Evolutionary conservation across 2,797 vertebrate species (phyloP).

Genomic region (Chaunax sp.): DNA sequence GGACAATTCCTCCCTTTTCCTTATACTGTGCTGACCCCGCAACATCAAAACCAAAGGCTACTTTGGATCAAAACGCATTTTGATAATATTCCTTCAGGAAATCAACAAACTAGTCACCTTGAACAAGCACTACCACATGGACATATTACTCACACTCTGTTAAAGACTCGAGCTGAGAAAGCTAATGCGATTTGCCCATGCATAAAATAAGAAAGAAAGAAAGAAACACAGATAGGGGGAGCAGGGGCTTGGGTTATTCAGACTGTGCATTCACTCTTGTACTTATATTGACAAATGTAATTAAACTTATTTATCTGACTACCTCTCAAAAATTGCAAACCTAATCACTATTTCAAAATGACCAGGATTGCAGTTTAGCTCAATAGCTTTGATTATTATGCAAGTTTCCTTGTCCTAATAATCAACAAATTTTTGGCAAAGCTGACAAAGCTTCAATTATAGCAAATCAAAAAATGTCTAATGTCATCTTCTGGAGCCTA

Average conservation of each 20-base stretch:
- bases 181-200: constrained; percentile 77
- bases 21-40: constrained; percentile 26
- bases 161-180: constrained; percentile 64
- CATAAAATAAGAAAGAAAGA: constrained; percentile 68
- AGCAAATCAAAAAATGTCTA: constrained; percentile 8
- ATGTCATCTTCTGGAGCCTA: neutral
- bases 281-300: constrained; percentile 61
- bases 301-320: constrained; percentile 47
- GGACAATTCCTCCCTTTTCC: constrained; percentile 19
- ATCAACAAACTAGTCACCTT: constrained; percentile 60
- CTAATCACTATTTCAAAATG: constrained; percentile 34
- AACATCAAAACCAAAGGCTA: constrained; percentile 37
- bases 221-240: constrained; percentile 39
- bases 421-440: constrained; percentile 17
- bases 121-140: constrained; percentile 56
- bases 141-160: constrained; percentile 66
- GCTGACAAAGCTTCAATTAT: neutral
- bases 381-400: constrained; percentile 8
- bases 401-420: constrained; percentile 11
- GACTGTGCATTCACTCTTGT: constrained; percentile 48
- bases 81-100: constrained; percentile 49
- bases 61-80: constrained; percentile 45
- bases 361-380: constrained; percentile 9
- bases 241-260: constrained; percentile 47
- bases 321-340: constrained; percentile 36